phyloP scores from a whole-genome alignment of 2,113 vertebrate species.

The Pelodiscus sinensis region DNA sequence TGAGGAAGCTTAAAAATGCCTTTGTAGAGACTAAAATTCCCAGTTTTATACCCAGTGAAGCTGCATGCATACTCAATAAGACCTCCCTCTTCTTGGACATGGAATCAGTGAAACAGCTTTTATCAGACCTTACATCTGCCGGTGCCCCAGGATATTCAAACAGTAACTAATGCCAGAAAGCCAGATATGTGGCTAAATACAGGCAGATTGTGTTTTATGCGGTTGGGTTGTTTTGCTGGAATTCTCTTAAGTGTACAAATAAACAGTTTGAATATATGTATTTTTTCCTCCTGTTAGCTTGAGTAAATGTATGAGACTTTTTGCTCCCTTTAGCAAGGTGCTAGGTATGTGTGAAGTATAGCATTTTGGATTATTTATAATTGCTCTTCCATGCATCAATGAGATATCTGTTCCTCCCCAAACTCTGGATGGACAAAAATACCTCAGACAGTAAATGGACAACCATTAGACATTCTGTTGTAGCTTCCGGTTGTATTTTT shows the following conservation, averaged over 20 bases:
- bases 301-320: not conserved
- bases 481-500: not conserved
- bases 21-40: not conserved
- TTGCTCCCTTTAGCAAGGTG: not conserved
- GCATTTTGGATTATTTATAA: not conserved
- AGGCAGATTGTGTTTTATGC: conserved; percentile 16
- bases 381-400: not conserved
- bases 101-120: not conserved
- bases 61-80: not conserved
- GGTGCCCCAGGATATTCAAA: conserved; percentile 22
- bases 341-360: not conserved
- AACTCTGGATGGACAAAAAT: not conserved
- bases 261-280: not conserved
- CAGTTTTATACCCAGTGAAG: not conserved
- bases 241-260: conserved; percentile 31
- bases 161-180: conserved; percentile 30
- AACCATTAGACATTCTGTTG: accelerated
- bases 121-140: conserved; percentile 43
- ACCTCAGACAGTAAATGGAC: accelerated
- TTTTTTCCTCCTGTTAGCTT: too few relatives aligned
- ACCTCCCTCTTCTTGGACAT: not conserved
- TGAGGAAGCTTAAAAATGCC: not conserved
- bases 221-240: conserved; percentile 26
- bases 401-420: not conserved
- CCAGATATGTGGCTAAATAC: conserved; percentile 29